Conservation (phyloP, 2,113 vertebrate genomes). For the Eolophus roseicapilla region DNA sequence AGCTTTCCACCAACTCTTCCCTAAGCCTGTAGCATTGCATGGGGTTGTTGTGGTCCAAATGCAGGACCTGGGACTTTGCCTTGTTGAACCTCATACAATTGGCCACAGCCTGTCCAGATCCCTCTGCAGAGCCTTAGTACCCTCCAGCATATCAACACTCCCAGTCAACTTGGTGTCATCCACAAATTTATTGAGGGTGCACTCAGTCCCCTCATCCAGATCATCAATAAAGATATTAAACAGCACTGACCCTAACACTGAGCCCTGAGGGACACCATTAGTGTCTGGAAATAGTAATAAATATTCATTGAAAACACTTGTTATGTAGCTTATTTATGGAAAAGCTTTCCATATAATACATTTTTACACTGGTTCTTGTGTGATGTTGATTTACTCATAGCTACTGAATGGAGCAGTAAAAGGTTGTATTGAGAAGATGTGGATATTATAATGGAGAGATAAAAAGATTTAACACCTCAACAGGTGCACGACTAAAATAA, state of each 20-base stretch:
- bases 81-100: background rate
- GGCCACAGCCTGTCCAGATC: background rate
- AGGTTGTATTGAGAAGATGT: background rate
- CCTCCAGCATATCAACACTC: background rate
- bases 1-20: background rate
- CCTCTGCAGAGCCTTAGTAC: background rate
- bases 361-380: background rate
- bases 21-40: no score
- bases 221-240: background rate
- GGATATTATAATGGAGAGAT: background rate
- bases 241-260: background rate
- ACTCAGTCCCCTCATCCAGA: background rate
- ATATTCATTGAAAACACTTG: background rate
- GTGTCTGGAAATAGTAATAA: background rate
- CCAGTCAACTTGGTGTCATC: background rate
- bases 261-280: background rate
- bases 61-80: background rate
- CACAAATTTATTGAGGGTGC: background rate
- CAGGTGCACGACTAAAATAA: constrained; percentile 5
- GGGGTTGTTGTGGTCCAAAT: no score
- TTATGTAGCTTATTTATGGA: background rate
- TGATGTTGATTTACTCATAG: background rate
- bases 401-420: background rate
- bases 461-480: background rate
- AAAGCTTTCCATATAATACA: background rate